These are phyloP conservation scores for Myotis myotis DNA, from an alignment of 2,797 vertebrate genomes.

Conservation along the genomic window DNA sequence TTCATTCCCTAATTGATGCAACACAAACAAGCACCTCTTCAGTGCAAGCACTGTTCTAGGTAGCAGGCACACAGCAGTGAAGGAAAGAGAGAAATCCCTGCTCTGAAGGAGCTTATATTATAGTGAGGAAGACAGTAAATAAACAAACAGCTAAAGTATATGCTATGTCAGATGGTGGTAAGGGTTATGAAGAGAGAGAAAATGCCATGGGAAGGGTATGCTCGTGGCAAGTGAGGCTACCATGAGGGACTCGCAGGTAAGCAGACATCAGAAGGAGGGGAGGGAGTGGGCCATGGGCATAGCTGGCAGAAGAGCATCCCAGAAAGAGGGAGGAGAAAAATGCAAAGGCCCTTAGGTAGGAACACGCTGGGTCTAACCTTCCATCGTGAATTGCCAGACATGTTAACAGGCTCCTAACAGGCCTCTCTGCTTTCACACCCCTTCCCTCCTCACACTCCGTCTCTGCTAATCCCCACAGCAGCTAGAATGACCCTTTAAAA, in stretches of 20 bases:
- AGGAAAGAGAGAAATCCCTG: background rate
- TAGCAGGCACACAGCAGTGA: background rate
- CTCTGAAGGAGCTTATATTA: background rate
- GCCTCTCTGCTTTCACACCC: background rate
- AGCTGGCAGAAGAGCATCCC: background rate
- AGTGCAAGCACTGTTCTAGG: background rate
- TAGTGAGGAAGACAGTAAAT: background rate
- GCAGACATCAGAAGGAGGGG: background rate
- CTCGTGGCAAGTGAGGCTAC: background rate
- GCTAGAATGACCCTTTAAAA: background rate
- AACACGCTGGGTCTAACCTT: background rate
- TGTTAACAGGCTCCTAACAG: background rate
- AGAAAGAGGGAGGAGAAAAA: background rate
- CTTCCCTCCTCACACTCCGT: background rate
- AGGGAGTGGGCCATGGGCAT: too few relatives aligned
- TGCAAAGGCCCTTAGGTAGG: conserved; percentile 2
- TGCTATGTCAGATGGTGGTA: background rate
- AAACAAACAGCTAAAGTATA: background rate
- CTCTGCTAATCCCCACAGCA: background rate
- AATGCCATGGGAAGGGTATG: background rate
- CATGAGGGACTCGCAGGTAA: background rate
- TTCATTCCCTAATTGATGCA: background rate
- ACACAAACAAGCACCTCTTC: background rate
- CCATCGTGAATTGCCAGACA: background rate
- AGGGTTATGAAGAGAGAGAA: background rate